Evolutionary conservation across 2,888 invertebrate species (phyloP).

Genomic region (Tanaodytes sp.): DNA sequence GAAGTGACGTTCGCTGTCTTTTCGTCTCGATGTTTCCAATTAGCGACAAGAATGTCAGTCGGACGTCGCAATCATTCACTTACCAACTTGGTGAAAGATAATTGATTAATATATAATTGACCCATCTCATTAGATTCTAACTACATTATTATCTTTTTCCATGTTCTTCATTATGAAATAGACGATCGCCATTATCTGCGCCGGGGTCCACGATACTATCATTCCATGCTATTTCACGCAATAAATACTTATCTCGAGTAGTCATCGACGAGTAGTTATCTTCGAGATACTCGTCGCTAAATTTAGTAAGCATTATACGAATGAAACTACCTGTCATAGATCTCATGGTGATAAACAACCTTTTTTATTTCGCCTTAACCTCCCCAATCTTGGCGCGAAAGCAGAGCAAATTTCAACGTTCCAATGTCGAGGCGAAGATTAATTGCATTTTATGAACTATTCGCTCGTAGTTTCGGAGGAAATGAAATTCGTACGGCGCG

Average conservation of each 20-base stretch:
- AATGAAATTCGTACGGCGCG: no score
- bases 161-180: conserved; percentile 39
- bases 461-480: no score
- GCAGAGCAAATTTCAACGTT: no score
- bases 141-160: conserved; percentile 49
- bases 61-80: conserved; percentile 61
- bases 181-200: conserved; percentile 38
- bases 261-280: conserved; percentile 39
- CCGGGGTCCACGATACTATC: conserved; percentile 44
- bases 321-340: conserved; percentile 31
- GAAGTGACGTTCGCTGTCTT: conserved; percentile 39
- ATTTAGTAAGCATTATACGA: conserved; percentile 40
- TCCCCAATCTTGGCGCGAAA: no score
- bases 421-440: no score
- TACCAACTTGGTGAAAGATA: conserved; percentile 64
- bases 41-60: conserved; percentile 54
- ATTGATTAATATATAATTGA: conserved; percentile 72
- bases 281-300: conserved; percentile 42
- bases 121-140: conserved; percentile 65
- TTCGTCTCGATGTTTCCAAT: conserved; percentile 55
- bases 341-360: conserved; percentile 24
- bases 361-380: no score
- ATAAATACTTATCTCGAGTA: conserved; percentile 47
- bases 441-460: no score
- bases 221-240: conserved; percentile 53